Conservation (phyloP, 1,140 invertebrate species). For the Bombus sylvicola region DNA sequence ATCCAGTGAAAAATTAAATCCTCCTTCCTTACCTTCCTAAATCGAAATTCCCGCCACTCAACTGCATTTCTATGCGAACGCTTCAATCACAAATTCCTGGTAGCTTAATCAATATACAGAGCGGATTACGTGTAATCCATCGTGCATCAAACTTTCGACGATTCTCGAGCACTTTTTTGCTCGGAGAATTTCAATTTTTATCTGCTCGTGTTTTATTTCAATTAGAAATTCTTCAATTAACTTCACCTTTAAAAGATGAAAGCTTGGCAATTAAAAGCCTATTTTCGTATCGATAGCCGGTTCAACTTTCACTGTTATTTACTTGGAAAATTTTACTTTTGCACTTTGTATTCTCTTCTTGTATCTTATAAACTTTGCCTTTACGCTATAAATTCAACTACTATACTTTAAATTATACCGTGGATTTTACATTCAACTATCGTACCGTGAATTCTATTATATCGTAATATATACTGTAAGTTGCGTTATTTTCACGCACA, state of each 20-base stretch:
- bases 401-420: not conserved
- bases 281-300: not conserved
- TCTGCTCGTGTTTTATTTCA: not conserved
- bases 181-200: not conserved
- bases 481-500: not conserved
- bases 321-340: too few relatives aligned
- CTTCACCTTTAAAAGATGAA: not conserved
- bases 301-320: not conserved
- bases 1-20: conserved; percentile 8
- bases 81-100: not conserved
- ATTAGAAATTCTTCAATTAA: not conserved
- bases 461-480: too few relatives aligned
- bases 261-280: not conserved
- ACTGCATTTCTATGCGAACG: conserved; percentile 14
- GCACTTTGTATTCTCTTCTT: too few relatives aligned
- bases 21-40: not conserved
- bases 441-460: not conserved
- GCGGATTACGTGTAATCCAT: too few relatives aligned
- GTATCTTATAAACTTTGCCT: not conserved
- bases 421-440: not conserved
- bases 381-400: not conserved
- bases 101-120: not conserved
- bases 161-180: not conserved
- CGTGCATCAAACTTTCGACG: not conserved
- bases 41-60: conserved; percentile 23